phyloP scores from a whole-genome alignment of 2,113 vertebrate genomes.

The Raja brachyura region DNA sequence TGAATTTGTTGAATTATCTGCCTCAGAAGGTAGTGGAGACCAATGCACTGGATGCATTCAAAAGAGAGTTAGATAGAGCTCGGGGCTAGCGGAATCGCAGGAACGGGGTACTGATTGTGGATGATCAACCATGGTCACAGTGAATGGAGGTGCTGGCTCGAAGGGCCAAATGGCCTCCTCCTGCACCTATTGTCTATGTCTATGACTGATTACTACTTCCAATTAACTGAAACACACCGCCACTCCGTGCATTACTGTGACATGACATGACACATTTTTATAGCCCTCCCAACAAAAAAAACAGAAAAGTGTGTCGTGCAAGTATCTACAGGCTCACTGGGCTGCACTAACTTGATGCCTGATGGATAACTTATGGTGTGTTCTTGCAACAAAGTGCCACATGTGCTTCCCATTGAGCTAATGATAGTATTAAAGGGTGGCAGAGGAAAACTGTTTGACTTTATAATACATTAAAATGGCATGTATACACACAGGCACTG shows the following conservation, averaged over 20 bases:
- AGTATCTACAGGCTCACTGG: slow-evolving; percentile 50
- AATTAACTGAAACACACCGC: slow-evolving; percentile 75
- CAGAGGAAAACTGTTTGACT: not conserved
- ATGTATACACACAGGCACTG: too few species aligned
- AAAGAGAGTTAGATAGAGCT: too few species aligned
- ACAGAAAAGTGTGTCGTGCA: slow-evolving; percentile 51
- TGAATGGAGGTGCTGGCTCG: too few species aligned
- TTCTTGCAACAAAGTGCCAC: not conserved
- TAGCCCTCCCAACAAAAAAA: slow-evolving; percentile 44
- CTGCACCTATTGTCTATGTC: too few species aligned
- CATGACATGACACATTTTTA: slow-evolving; percentile 51
- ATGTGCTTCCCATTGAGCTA: slow-evolving; percentile 31
- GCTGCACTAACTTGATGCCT: not conserved
- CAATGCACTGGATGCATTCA: too few species aligned
- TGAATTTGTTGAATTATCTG: too few species aligned
- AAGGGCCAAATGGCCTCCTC: too few species aligned
- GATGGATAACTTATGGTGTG: not conserved
- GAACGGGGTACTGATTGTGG: too few species aligned
- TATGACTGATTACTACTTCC: slow-evolving; percentile 70
- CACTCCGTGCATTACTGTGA: slow-evolving; percentile 60
- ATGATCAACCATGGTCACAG: too few species aligned
- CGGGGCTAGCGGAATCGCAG: too few species aligned
- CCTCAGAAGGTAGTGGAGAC: too few species aligned
- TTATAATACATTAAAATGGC: slow-evolving; percentile 22
- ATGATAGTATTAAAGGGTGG: slow-evolving; percentile 22